Evolutionary conservation across 2,113 vertebrate species (phyloP).

Genomic region (Gavia stellata): DNA sequence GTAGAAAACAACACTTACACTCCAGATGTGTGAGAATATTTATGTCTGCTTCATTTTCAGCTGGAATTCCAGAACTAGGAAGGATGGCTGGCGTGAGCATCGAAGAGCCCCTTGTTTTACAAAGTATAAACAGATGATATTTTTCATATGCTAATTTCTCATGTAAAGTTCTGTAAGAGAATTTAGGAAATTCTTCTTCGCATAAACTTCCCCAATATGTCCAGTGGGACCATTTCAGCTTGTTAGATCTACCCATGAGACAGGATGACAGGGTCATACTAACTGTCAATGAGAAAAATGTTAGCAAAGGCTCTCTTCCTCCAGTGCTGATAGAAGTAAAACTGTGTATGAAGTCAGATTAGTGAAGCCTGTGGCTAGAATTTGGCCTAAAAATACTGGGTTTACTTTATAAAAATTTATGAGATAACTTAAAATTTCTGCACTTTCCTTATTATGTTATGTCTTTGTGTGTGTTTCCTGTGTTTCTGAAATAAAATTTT

Average conservation of each 20-base stretch:
- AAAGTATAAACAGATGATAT: slow-evolving; percentile 45
- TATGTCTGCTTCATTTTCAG: slow-evolving; percentile 53
- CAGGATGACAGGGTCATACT: not conserved
- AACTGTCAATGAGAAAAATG: not conserved
- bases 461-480: not conserved
- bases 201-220: not conserved
- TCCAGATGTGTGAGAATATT: not conserved
- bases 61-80: slow-evolving; percentile 12
- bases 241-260: not conserved
- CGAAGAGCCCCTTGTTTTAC: slow-evolving; percentile 20
- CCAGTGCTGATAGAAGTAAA: not conserved
- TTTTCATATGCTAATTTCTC: not conserved
- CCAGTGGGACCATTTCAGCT: not conserved
- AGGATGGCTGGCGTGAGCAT: not conserved
- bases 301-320: not conserved
- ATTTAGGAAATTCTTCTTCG: not conserved
- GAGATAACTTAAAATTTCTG: not conserved
- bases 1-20: not conserved
- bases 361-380: not conserved
- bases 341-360: not conserved
- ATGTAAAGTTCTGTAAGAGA: not conserved
- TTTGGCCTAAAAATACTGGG: not conserved
- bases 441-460: not conserved
- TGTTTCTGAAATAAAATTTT: slow-evolving; percentile 56
- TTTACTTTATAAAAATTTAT: not conserved